These are phyloP conservation scores for Trachelipus rathkii DNA, from an alignment of 1,140 invertebrate species.

Conservation along the genomic window DNA sequence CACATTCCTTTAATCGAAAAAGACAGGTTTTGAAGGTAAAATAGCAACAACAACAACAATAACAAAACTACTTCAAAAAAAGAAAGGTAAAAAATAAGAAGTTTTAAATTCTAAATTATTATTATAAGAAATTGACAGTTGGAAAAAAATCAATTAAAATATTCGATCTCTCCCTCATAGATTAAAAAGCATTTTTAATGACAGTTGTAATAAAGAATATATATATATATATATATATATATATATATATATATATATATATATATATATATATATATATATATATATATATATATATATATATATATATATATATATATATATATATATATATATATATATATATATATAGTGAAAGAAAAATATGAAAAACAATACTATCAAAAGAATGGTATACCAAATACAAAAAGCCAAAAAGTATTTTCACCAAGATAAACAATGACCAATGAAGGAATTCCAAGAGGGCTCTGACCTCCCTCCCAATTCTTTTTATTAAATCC, in stretches of 20 bases:
- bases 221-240: not conserved
- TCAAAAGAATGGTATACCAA: too few relatives aligned
- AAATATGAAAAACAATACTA: not conserved
- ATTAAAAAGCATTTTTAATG: too few relatives aligned
- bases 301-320: conserved; percentile 15
- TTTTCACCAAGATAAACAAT: not conserved
- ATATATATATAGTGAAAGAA: not conserved
- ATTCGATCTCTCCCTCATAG: too few relatives aligned
- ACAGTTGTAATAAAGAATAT: too few relatives aligned
- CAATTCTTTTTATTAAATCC: not conserved
- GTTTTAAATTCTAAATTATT: too few relatives aligned
- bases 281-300: conserved; percentile 15
- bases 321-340: conserved; percentile 15
- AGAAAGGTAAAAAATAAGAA: too few relatives aligned
- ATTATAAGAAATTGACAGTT: too few relatives aligned
- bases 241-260: not conserved
- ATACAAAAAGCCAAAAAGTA: not conserved
- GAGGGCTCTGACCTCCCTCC: not conserved
- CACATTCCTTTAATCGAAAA: too few relatives aligned
- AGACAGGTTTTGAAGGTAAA: too few relatives aligned
- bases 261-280: conserved; percentile 5
- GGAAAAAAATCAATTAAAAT: too few relatives aligned
- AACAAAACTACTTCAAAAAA: too few relatives aligned
- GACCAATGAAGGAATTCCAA: not conserved
- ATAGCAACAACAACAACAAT: too few relatives aligned